Evolutionary conservation across 1,140 invertebrate species (phyloP), one percentile per base, ranked within the genome.

Genomic region (Drosophila lowei): DNA sequence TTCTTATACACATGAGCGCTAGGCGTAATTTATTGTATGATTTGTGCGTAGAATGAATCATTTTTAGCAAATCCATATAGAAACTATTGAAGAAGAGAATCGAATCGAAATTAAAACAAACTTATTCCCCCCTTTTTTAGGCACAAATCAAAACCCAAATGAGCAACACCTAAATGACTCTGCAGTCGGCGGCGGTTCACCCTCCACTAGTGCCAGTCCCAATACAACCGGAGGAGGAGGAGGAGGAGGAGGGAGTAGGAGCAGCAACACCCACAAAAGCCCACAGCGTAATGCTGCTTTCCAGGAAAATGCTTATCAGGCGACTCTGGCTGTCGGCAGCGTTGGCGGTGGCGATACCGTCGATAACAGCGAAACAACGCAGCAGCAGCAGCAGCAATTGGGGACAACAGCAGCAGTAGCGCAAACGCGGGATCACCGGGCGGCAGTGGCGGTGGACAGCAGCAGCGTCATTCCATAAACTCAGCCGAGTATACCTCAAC

Each of bases 111-210:
- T 68, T 62, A 52, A 16, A 53, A 53, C 53, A 41, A 49, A n/a
- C 9, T 54, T 41, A 54, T 8, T 52, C 48, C 38, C 58, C 34
- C 55, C 49, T 66, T 58, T 46, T 50, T 60, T 16, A 90, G 89
- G 83, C 79, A 75, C 85, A 81, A 90, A 86, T 80, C 80, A 75
- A 86, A 89, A 89, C 70, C 61, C 70, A 79, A 90, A 77, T 90
- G 89, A 90, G 59, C 77, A 77, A 72, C 89, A 81, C 74, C 77
- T 88, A 83, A 86, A 44, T 57, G 81, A 85, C 34, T 50, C 73
- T 23, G 64, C 67, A 25, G 23, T 25, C 58, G 77, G 47, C 49
- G 49, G 62, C 53, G 64, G 68, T 48, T 76, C 72, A 55, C 77
- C 80, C 50, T 53, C 81, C 48, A 38, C 34, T 38, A 66, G 61